Base-by-base conservation (phyloP, 2,113 vertebrate genomes). In the Tonatia bakeri region DNA sequence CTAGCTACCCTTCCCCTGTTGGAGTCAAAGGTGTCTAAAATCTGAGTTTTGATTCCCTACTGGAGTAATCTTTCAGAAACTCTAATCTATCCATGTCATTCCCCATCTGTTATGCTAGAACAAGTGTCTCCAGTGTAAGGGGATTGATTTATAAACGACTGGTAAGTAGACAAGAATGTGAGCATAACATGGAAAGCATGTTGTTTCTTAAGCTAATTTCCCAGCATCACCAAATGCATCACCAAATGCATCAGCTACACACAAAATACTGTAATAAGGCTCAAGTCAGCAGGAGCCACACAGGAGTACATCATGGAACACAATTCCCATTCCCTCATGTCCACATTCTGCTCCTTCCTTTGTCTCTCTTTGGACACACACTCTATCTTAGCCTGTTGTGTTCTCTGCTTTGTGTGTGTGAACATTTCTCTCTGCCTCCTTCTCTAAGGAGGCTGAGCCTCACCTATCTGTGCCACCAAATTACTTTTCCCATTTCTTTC, bases 311-410 rank as follows among this genome's bases (percentile, higher is more conserved):
- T 1, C 5, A 9, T 33, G 50, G 33, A 47, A 38, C 19, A 22
- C 0, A 1, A 17, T 38, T 19, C 38, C 7, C 4, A 4, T 26
- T 50, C 13, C 6, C 10, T 67, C 16, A 10, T 0, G 2, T 2
- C 14, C 5, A 45, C 11, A 22, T 38, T 65, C 13, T 28, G 4
- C 70, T 36, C 28, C 47, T 72, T 7, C 9, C 61, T 64, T 36
- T 26, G 26, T 13, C 4, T 54, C 5, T 36, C 14, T 24, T 1
- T 33, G 36, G 10, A 54, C 22, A 28, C 13, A 15, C 1, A 8
- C n/a, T 36, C 2, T 17, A 24, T 36, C 3, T 19, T 0, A 67
- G 22, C 6, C 1, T 11, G 6, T 3, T 69, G 4, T 36, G 1
- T 47, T 64, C 24, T 79, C 2, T 50, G 40, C 4, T 26, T 24